phyloP scores from a whole-genome alignment of 2,888 invertebrate genomes.

The Drosophila birchii region DNA sequence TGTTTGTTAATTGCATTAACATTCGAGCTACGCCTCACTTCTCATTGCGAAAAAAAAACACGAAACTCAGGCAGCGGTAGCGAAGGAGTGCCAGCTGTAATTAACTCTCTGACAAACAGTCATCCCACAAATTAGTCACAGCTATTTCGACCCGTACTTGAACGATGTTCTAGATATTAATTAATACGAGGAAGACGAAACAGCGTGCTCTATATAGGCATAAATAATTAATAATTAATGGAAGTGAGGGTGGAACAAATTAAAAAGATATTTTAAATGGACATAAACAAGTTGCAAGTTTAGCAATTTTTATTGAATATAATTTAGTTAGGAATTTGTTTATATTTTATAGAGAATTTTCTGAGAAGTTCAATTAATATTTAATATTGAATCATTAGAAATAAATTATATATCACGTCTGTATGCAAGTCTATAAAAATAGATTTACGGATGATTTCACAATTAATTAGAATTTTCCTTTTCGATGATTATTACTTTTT shows the following conservation, averaged over 20 bases:
- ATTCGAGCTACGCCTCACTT: slow-evolving; percentile 13
- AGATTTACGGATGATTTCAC: neutral
- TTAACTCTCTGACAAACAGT: slow-evolving; percentile 39
- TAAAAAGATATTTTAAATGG: neutral
- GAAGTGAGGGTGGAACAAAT: neutral
- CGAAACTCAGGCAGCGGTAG: neutral
- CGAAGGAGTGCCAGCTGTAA: slow-evolving; percentile 32
- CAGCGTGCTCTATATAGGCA: too few species aligned
- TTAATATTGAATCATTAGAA: neutral
- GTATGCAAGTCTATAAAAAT: neutral
- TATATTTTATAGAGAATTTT: too few species aligned
- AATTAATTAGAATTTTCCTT: neutral
- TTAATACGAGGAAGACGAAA: neutral
- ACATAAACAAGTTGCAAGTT: neutral
- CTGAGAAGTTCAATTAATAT: neutral
- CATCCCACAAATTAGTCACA: slow-evolving; percentile 48
- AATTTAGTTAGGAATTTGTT: neutral
- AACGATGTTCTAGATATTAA: slow-evolving; percentile 10
- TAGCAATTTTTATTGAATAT: neutral
- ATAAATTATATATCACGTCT: neutral
- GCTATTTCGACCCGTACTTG: slow-evolving; percentile 11
- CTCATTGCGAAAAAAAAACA: neutral
- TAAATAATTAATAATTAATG: neutral
- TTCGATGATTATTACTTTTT: neutral
- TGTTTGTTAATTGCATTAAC: slow-evolving; percentile 36